phyloP scores from a whole-genome alignment of 2,113 vertebrate species.

The Tinamus guttatus region DNA sequence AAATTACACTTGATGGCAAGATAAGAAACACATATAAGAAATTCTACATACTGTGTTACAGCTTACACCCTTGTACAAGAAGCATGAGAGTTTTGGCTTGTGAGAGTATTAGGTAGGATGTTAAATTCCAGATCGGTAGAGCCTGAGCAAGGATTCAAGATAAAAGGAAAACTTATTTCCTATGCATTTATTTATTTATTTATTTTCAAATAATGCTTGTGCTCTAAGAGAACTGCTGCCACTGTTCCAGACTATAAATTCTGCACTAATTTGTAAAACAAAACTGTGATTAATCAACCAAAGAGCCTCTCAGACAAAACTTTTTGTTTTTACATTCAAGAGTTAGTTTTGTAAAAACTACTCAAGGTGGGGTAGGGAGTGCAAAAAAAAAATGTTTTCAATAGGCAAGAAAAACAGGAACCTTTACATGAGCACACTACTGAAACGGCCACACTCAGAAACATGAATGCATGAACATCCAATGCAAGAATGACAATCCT shows the following conservation, averaged over 20 bases:
- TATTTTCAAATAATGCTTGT: too few relatives aligned
- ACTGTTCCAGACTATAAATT: background rate
- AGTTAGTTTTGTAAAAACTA: background rate
- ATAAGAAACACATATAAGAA: background rate
- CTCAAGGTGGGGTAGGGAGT: background rate
- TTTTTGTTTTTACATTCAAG: background rate
- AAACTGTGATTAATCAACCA: background rate
- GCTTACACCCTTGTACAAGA: background rate
- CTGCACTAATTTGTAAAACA: background rate
- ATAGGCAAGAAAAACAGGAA: background rate
- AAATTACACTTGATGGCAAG: background rate
- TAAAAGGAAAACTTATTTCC: background rate
- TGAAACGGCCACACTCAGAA: background rate
- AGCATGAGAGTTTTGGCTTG: background rate
- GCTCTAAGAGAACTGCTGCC: background rate
- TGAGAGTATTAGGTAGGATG: background rate
- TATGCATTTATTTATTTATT: background rate
- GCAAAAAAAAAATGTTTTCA: background rate
- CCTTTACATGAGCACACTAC: background rate
- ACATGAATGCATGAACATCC: background rate
- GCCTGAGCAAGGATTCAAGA: background rate
- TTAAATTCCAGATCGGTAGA: background rate
- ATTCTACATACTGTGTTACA: fast-evolving
- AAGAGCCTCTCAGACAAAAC: background rate
- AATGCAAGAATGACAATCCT: background rate